These are phyloP conservation scores for Orthosia cruda DNA, from an alignment of 2,888 invertebrate genomes.

Conservation along the genomic window DNA sequence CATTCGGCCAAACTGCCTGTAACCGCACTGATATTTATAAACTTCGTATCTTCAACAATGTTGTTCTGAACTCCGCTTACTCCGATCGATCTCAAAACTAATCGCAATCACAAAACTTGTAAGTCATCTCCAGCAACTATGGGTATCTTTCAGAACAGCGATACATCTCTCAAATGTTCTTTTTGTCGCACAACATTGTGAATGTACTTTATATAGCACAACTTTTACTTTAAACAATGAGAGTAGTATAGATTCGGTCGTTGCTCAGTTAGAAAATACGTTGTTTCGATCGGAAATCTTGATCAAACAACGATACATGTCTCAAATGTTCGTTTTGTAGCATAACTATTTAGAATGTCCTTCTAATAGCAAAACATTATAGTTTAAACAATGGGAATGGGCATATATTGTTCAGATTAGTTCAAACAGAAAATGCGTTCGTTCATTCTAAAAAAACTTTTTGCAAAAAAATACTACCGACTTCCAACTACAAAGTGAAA, in stretches of 20 bases:
- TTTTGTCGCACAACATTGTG: constrained; percentile 1
- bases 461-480: too few species aligned
- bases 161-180: constrained; percentile 58
- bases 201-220: constrained; percentile 8
- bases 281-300: neutral
- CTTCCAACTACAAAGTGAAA: too few species aligned
- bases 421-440: neutral
- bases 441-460: too few species aligned
- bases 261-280: neutral
- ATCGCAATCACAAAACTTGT: too few species aligned
- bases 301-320: neutral
- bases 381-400: too few species aligned
- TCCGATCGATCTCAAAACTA: constrained; percentile 60
- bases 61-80: constrained; percentile 55
- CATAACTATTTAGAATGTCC: too few species aligned
- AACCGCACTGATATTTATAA: constrained; percentile 52
- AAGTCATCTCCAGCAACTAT: constrained; percentile 54
- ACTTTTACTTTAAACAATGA: constrained; percentile 14
- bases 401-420: neutral
- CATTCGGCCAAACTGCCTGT: constrained; percentile 21
- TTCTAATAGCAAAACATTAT: too few species aligned
- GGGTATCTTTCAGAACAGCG: constrained; percentile 48
- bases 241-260: neutral
- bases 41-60: constrained; percentile 54
- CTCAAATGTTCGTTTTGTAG: too few species aligned